phyloP scores from a whole-genome alignment of 2,113 vertebrate species.

The Pachycephala philippinensis region DNA sequence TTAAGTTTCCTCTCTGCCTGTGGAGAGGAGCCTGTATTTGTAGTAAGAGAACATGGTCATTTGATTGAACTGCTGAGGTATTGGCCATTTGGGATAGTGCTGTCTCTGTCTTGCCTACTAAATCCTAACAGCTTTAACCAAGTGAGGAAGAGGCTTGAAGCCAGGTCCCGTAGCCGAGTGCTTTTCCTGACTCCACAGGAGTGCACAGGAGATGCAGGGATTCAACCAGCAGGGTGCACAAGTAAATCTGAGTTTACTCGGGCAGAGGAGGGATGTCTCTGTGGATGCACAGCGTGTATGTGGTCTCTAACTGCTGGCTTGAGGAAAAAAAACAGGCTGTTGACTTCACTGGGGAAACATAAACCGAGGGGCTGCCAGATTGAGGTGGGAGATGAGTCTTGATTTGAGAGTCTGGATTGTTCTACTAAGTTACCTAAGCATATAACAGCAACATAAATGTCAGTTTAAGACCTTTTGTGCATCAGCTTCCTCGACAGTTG shows the following conservation, averaged over 20 bases:
- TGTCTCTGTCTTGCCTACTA: neutral
- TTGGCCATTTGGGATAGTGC: neutral
- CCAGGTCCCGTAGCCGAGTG: rapidly evolving
- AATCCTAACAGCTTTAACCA: neutral
- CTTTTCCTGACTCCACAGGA: neutral
- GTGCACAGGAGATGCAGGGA: neutral
- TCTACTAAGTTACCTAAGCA: neutral
- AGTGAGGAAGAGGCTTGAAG: neutral
- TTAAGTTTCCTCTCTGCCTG: neutral
- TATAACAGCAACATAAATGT: neutral
- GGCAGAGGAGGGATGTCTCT: neutral
- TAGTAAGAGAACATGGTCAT: neutral
- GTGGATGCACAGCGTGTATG: no score
- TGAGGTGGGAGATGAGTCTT: neutral
- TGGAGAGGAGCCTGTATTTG: neutral
- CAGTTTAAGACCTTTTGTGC: neutral
- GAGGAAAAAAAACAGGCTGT: neutral
- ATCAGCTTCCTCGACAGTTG: conserved; percentile 23
- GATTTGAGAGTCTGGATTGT: neutral
- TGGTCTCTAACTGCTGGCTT: neutral
- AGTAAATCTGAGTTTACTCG: neutral
- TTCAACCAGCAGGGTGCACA: neutral
- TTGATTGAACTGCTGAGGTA: neutral
- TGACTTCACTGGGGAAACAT: neutral
- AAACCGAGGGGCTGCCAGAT: neutral